phyloP scores from a whole-genome alignment of 1,140 invertebrate genomes.

The Cotesia vestalis region DNA sequence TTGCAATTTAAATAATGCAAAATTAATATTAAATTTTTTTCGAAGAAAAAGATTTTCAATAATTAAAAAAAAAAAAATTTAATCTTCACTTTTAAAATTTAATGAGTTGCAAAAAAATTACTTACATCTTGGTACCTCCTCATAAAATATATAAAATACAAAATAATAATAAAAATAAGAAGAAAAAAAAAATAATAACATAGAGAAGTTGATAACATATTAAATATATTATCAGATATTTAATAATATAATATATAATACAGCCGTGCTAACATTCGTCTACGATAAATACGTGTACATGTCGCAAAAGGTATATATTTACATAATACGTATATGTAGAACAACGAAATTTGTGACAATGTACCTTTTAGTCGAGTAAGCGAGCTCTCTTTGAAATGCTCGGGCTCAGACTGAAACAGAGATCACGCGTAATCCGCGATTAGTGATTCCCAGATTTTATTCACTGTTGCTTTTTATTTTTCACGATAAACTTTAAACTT shows the following conservation, averaged over 20 bases:
- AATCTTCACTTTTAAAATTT: no score
- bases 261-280: conserved; percentile 38
- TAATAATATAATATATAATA: conserved; percentile 25
- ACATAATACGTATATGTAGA: conserved; percentile 55
- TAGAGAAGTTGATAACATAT: conserved; percentile 37
- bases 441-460: conserved; percentile 47
- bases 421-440: conserved; percentile 64
- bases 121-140: no score
- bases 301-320: conserved; percentile 42
- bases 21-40: no score
- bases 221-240: no score
- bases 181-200: conserved; percentile 44
- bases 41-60: no score
- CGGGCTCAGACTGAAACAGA: conserved; percentile 67
- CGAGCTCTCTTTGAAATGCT: conserved; percentile 64
- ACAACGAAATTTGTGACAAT: conserved; percentile 60
- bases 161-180: no score
- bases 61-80: no score
- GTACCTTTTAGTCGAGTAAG: conserved; percentile 67
- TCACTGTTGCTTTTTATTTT: conserved; percentile 9
- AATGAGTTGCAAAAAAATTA: no score
- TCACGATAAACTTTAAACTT: conserved; percentile 21
- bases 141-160: no score
- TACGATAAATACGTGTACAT: conserved; percentile 40
- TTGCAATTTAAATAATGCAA: no score